Base-by-base conservation (phyloP, 2,113 vertebrate genomes). In the Sorex fumeus region DNA sequence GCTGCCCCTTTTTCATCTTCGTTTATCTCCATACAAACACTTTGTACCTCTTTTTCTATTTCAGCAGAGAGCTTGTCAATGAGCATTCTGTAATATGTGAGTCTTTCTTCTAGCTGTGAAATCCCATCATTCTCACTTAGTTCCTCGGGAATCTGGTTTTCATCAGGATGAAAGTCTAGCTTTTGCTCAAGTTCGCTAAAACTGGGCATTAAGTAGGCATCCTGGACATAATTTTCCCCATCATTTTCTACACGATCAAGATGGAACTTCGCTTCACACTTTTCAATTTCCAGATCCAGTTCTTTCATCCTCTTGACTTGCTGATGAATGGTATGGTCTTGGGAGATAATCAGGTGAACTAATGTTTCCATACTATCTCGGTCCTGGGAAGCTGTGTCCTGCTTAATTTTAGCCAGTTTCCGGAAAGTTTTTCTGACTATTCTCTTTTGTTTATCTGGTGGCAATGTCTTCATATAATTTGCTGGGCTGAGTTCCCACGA, bases 381-480 rank as follows among this genome's bases (percentile, higher is more conserved):
- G 27, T 98, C 98, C 43, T 97, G 50, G 96, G 98, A 70, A 95
- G 97, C 71, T 6, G 95, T 98, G 84, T 98, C 98, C 83, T 98
- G 98, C 95, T 98, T 99, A 75, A 99, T 98, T 95, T 99, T 99
- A 81, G 99, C 99, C 90, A 99, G 97, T 95, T 99, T 99, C 87
- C 98, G 96, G 95, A 99, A 99, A 30, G 99, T 99, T 92, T 99
- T 99, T 94, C 98, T 98, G 67, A 99, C 99, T 82, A 99, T 98
- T 84, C 98, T 98, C 80, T 99, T 99, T 82, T 99, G 99, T 80
- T 98, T 99, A 85, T 99, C 98, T 18, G 95, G 97, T 32, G 99
- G 98, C 87, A 99, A 94, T 19, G 98, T 97, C 97, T 99, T 98
- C 96, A 98, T 97, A 92, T 98, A 98, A 93, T 98, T 98, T 11